phyloP scores from a whole-genome alignment of 2,113 vertebrate species.

The Atlantisia rogersi region DNA sequence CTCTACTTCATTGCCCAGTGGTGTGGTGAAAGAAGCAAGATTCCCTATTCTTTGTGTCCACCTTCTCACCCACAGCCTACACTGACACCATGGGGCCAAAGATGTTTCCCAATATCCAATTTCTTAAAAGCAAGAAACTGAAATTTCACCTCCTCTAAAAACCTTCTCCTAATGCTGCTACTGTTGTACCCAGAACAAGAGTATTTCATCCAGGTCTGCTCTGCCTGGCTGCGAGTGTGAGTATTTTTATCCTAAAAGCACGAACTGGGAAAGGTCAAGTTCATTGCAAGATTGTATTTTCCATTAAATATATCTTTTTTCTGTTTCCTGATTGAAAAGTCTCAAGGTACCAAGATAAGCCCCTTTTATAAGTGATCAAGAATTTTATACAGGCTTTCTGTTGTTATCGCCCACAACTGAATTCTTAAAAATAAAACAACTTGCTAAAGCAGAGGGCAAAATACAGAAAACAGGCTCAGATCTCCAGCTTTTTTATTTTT shows the following conservation, averaged over 20 bases:
- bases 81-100: rapidly evolving
- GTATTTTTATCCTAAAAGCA: not conserved
- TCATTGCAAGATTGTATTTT: not conserved
- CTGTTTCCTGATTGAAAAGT: not conserved
- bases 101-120: not conserved
- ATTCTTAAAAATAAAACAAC: not conserved
- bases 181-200: not conserved
- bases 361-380: not conserved
- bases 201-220: not conserved
- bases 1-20: not conserved
- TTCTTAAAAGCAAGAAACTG: not conserved
- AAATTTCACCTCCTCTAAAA: not conserved
- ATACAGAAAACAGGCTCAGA: not conserved
- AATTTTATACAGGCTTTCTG: not conserved
- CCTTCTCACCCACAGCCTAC: not conserved
- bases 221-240: not conserved
- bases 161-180: not conserved
- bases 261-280: not conserved
- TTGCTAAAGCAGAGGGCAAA: not conserved
- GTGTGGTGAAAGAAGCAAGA: not conserved
- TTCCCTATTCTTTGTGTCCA: not conserved
- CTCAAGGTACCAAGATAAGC: not conserved
- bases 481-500: not conserved
- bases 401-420: not conserved
- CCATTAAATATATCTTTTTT: not conserved